Evolutionary conservation across 2,113 vertebrate species (phyloP), one percentile per base, ranked within the genome.

Genomic region (Leptodactylus fuscus): DNA sequence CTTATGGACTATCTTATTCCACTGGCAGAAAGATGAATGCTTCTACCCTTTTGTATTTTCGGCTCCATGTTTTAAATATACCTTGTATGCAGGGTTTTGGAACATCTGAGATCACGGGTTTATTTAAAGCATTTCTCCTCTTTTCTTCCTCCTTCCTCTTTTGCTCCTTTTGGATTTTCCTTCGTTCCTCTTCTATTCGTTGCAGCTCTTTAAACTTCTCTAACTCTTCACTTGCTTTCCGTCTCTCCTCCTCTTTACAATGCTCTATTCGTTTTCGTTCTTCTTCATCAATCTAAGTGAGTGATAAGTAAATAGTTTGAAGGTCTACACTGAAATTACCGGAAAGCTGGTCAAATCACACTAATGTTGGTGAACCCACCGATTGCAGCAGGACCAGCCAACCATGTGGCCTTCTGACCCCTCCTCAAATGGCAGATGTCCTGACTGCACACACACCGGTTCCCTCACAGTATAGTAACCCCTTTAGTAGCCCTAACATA

Each of bases 231-330:
- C 92, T 90, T 29, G 94, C 94, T 88, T 92, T 96, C 85, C 89
- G 88, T 34, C 92, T 88, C 82, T 96, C 96, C 11, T 90, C 89
- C 34, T 98, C 93, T 90, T 98, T 99, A 70, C 94, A 88, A 87
- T 91, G 90, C 92, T 97, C 94, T 89, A 98, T 96, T 83, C 88
- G 92, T 78, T 92, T 94, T 88, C 94, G 94, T 88, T 96, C 93
- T 69, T 94, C 92, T 83, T 95, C 92, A 89, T 99, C 97, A n/a
- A 99, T 93, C 97, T 99, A 87, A 89, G 89, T 48, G 88, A 77
- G 89, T 87, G 24, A 55, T 27, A 32, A 51, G 18, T 38, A 51
- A 75, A 48, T 1, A 9, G 8, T 71, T n/a, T n/a, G n/a, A n/a
- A n/a, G n/a, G n/a, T n/a, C n/a, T n/a, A n/a, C n/a, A n/a, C n/a